These are phyloP conservation scores for Nymphalis c-album DNA, from an alignment of 2,888 invertebrate genomes.

Conservation along the genomic window DNA sequence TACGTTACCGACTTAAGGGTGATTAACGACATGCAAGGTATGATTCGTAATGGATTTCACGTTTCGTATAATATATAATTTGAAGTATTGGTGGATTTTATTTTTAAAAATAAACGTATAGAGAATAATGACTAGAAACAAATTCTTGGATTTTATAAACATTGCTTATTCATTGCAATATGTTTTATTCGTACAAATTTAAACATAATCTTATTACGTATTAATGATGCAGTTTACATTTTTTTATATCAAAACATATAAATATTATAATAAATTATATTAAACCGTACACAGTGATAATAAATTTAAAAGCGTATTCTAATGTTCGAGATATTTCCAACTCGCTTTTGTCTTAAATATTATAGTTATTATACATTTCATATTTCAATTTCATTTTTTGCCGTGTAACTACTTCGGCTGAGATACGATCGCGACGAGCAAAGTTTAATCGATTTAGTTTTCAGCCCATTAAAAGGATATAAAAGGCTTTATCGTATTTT, in stretches of 20 bases:
- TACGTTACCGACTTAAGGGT: constrained; percentile 52
- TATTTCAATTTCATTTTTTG: constrained; percentile 21
- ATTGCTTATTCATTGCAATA: too few species aligned
- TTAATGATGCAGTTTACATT: too few species aligned
- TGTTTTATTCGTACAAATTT: too few species aligned
- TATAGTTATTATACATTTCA: neutral
- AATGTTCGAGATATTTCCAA: too few species aligned
- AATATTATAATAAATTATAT: too few species aligned
- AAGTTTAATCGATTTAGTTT: constrained; percentile 33
- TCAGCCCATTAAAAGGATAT: constrained; percentile 33
- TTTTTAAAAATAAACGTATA: neutral
- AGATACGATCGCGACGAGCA: constrained; percentile 28
- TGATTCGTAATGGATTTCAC: constrained; percentile 19
- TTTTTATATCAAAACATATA: too few species aligned
- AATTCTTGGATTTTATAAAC: too few species aligned
- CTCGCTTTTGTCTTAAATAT: neutral
- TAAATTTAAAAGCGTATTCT: too few species aligned
- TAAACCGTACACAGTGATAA: too few species aligned
- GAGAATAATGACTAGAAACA: too few species aligned
- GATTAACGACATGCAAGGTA: constrained; percentile 50
- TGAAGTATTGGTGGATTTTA: neutral
- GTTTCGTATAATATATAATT: constrained; percentile 8
- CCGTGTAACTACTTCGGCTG: constrained; percentile 22
- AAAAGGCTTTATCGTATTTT: constrained; percentile 31
- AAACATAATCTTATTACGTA: too few species aligned